Evolutionary conservation across 2,888 invertebrate genomes (phyloP).

Genomic region (Copidosoma aretas): DNA sequence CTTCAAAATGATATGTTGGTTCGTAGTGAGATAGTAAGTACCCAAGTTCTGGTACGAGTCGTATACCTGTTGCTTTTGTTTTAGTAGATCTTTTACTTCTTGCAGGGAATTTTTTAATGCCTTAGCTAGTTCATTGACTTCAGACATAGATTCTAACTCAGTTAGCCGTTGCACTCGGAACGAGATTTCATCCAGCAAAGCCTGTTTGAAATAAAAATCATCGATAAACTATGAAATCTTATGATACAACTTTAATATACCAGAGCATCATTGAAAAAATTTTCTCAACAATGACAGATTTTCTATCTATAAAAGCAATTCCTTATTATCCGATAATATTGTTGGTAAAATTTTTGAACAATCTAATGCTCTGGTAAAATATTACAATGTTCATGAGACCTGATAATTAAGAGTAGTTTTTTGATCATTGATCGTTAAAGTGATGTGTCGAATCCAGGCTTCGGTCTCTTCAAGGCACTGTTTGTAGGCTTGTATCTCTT

Average conservation of each 20-base stretch:
- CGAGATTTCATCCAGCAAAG: slow-evolving; percentile 54
- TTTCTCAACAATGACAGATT: no score
- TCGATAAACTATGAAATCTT: neutral
- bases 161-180: slow-evolving; percentile 52
- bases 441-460: slow-evolving; percentile 53
- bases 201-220: slow-evolving; percentile 44
- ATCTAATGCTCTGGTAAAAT: neutral
- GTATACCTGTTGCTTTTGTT: slow-evolving; percentile 60
- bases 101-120: slow-evolving; percentile 54
- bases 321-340: neutral
- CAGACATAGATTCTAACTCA: slow-evolving; percentile 55
- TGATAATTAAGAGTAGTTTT: slow-evolving; percentile 40
- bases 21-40: slow-evolving; percentile 52
- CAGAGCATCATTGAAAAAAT: no score
- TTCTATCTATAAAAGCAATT: neutral
- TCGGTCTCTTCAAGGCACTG: slow-evolving; percentile 57
- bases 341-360: neutral
- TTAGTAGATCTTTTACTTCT: slow-evolving; percentile 52
- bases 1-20: slow-evolving; percentile 53
- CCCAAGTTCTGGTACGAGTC: slow-evolving; percentile 55
- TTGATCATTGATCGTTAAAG: slow-evolving; percentile 48
- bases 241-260: no score
- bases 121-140: slow-evolving; percentile 54
- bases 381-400: slow-evolving; percentile 27
- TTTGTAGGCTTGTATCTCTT: slow-evolving; percentile 63